Evolutionary conservation across 1,140 invertebrate species (phyloP).

Genomic region (Nasonia giraulti): DNA sequence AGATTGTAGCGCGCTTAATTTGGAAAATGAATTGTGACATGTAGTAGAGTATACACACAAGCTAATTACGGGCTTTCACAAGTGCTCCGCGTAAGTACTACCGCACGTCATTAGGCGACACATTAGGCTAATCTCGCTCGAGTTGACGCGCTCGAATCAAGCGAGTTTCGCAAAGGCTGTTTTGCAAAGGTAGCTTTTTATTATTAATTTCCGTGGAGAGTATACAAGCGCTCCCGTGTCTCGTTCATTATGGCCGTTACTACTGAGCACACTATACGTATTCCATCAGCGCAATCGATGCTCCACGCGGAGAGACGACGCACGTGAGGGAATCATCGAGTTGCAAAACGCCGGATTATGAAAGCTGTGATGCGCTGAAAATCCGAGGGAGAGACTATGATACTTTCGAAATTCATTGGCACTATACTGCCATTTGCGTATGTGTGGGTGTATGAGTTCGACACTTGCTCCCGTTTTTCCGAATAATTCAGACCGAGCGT

Average conservation of each 20-base stretch:
- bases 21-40: too few relatives aligned
- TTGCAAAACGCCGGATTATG: neutral
- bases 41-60: neutral
- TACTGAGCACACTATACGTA: neutral
- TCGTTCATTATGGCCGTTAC: neutral
- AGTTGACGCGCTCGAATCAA: neutral
- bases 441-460: constrained; percentile 56
- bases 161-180: neutral
- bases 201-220: neutral
- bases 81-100: too few relatives aligned
- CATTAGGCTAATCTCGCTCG: neutral
- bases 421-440: neutral
- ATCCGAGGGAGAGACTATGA: too few relatives aligned
- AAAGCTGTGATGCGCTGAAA: neutral
- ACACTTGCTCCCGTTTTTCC: constrained; percentile 48
- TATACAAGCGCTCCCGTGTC: neutral
- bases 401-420: constrained; percentile 14
- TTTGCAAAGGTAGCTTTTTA: neutral
- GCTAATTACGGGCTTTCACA: too few relatives aligned
- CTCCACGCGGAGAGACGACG: neutral
- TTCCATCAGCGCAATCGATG: neutral
- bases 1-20: too few relatives aligned
- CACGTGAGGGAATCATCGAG: too few relatives aligned
- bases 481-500: constrained; percentile 64
- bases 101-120: neutral